Evolutionary conservation across 2,888 invertebrate genomes (phyloP).

Genomic region (Cheilosia vulpina): DNA sequence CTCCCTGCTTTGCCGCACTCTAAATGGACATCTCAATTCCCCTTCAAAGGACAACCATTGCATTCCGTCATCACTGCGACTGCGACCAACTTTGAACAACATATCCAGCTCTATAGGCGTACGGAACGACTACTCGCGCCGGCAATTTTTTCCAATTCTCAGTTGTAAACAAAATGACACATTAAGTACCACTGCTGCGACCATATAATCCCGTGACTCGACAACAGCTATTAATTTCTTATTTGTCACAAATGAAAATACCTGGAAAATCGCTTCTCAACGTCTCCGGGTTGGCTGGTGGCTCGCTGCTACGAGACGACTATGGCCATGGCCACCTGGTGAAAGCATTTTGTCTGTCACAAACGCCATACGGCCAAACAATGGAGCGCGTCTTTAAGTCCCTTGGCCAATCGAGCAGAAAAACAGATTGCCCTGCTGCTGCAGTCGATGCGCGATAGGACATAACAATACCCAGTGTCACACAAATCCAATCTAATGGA

Average conservation of each 20-base stretch:
- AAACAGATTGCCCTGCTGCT: slow-evolving; percentile 49
- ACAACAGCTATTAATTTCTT: slow-evolving; percentile 70
- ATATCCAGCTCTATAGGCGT: slow-evolving; percentile 17
- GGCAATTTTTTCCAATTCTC: slow-evolving; percentile 39
- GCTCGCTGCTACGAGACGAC: not conserved
- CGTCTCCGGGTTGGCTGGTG: slow-evolving; percentile 16
- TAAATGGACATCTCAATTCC: slow-evolving; percentile 60
- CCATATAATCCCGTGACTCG: slow-evolving; percentile 50
- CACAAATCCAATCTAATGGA: slow-evolving; percentile 68
- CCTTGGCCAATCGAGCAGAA: slow-evolving; percentile 56
- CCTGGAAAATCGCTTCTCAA: slow-evolving; percentile 70
- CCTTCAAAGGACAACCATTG: slow-evolving; percentile 53
- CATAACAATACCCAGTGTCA: slow-evolving; percentile 68
- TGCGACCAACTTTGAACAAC: not conserved
- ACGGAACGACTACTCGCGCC: not conserved
- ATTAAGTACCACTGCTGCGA: slow-evolving; percentile 51
- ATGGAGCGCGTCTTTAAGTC: slow-evolving; percentile 49
- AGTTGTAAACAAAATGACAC: slow-evolving; percentile 69
- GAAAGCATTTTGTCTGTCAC: slow-evolving; percentile 51
- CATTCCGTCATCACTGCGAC: slow-evolving; percentile 49
- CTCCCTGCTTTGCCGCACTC: slow-evolving; percentile 12
- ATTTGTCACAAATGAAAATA: slow-evolving; percentile 75
- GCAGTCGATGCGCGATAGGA: slow-evolving; percentile 57
- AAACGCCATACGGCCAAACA: slow-evolving; percentile 43
- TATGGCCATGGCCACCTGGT: slow-evolving; percentile 33